Evolutionary conservation across 2,797 vertebrate genomes (phyloP), one percentile per base, ranked within the genome.

Genomic region (Austrolebias charrua): DNA sequence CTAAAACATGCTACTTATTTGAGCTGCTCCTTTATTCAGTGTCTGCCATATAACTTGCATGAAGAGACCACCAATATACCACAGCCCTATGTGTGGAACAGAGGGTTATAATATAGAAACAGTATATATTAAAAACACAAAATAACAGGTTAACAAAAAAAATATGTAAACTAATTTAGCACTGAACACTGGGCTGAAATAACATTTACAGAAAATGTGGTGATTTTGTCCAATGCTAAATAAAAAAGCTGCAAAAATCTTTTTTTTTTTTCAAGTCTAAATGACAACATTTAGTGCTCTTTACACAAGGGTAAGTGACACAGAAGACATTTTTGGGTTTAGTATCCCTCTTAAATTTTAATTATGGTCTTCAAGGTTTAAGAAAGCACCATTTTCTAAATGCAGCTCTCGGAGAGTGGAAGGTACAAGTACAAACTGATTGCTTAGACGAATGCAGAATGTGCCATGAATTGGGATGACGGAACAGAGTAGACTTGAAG

Each of bases 391-490:
- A 55, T 76, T 55, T 45, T 57, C 52, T 42, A 71, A 83, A 86
- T 62, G 75, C 67, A 75, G 66, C 78, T 45, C 52, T 59, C 66
- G 63, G 76, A 78, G 54, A 48, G 72, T 66, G 63, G 73, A 66
- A 63, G 71, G 31, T 61, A 68, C 54, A 69, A 82, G 76, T 67
- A 66, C 71, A 60, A 81, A 72, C 73, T 86, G 83, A 85, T 90
- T 88, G 78, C 77, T 86, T 71, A 78, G 82, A 86, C 69, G 78
- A 80, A 61, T 86, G 75, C 55, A 71, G 78, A 81, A 59, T 86
- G 73, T 55, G 69, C 71, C 46, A 4, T 71, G 80, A 86, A 77
- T 81, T 67, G 69, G 72, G 68, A 68, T 11, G 3, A 45, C 62
- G 47, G 69, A 11, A 71, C 66, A 54, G 85, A 86, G 75, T 64